Conservation (phyloP, 1,140 invertebrate genomes). For the Drosophila rufa region DNA sequence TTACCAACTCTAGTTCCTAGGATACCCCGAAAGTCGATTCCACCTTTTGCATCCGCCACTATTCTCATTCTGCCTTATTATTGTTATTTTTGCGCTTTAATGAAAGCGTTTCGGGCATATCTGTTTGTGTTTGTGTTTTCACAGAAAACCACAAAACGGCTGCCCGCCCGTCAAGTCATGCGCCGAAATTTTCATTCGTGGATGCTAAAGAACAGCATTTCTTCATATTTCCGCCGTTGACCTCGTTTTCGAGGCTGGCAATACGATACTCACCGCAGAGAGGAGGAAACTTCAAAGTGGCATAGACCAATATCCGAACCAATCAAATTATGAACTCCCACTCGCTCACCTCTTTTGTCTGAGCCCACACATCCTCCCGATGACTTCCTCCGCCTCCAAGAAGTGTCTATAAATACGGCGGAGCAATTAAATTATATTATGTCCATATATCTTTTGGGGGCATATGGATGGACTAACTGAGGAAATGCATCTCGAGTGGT, state of each 20-base stretch:
- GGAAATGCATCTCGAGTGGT: slow-evolving; percentile 66
- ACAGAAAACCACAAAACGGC: slow-evolving; percentile 40
- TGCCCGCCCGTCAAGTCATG: slow-evolving; percentile 27
- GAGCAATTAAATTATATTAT: slow-evolving; percentile 76
- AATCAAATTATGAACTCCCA: slow-evolving; percentile 46
- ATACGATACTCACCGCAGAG: slow-evolving; percentile 10
- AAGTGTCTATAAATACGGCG: slow-evolving; percentile 40
- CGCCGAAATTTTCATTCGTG: slow-evolving; percentile 4
- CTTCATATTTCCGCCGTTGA: slow-evolving; percentile 27
- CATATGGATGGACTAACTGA: slow-evolving; percentile 4
- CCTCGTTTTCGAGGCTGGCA: slow-evolving; percentile 25
- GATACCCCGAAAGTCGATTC: slow-evolving; percentile 10
- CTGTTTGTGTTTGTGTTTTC: slow-evolving; percentile 19
- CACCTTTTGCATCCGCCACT: not conserved
- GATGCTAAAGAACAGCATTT: slow-evolving; percentile 20
- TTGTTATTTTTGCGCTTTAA: slow-evolving; percentile 58
- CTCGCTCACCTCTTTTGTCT: slow-evolving; percentile 35
- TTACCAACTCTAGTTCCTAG: not conserved
- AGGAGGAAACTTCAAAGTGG: slow-evolving; percentile 22
- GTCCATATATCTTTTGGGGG: slow-evolving; percentile 50
- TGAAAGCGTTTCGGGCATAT: slow-evolving; percentile 33
- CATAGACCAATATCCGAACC: slow-evolving; percentile 10
- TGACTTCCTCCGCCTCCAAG: slow-evolving; percentile 18
- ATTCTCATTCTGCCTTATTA: slow-evolving; percentile 19
- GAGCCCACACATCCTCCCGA: not conserved